These are phyloP conservation scores for Habrosyne pyritoides DNA, from an alignment of 2,888 invertebrate species.

Conservation along the genomic window DNA sequence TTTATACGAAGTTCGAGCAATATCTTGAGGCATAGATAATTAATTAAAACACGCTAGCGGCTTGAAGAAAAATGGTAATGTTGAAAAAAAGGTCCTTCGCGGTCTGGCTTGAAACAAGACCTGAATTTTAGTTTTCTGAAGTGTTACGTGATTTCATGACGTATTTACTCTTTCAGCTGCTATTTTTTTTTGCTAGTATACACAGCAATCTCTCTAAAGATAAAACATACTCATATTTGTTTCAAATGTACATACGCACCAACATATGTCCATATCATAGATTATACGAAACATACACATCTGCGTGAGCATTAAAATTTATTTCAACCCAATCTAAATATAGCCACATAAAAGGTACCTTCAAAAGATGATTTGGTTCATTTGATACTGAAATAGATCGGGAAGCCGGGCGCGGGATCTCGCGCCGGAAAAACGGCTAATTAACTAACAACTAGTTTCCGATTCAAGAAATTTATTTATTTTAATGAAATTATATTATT, in stretches of 20 bases:
- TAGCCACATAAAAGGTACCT: conserved; percentile 38
- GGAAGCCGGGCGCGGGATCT: conserved; percentile 41
- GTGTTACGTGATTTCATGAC: not conserved
- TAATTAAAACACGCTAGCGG: not conserved
- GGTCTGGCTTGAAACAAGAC: not conserved
- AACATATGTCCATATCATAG: conserved; percentile 18
- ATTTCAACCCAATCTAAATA: conserved; percentile 37
- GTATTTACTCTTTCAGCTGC: not conserved
- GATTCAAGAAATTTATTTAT: not conserved
- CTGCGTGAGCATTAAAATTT: conserved; percentile 27
- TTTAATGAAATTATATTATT: not conserved
- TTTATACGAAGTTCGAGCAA: not conserved
- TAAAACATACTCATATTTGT: not conserved
- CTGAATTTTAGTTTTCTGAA: not conserved
- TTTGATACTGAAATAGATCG: conserved; percentile 38
- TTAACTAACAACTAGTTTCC: not conserved
- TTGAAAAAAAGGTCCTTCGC: not conserved
- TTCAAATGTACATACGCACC: not conserved
- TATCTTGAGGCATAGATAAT: not conserved
- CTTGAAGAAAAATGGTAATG: not conserved
- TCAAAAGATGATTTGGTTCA: conserved; percentile 36
- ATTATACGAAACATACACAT: not conserved
- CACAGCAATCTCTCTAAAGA: not conserved
- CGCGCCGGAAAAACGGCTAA: conserved; percentile 27
- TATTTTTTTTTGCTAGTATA: not conserved